These are phyloP conservation scores for Melinopterus prodromus DNA, from an alignment of 2,888 invertebrate species.

Conservation along the genomic window DNA sequence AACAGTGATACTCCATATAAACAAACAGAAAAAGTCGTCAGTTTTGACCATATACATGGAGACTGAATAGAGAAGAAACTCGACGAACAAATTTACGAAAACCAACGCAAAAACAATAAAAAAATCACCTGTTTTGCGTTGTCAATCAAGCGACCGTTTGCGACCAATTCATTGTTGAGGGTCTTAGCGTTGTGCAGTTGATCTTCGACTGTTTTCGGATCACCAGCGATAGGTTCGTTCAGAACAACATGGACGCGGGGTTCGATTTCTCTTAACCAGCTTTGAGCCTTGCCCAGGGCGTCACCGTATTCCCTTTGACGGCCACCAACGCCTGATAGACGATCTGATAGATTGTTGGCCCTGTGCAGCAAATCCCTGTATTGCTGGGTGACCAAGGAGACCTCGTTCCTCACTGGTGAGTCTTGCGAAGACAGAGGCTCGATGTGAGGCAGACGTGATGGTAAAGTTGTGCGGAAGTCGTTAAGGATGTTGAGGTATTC, in stretches of 20 bases:
- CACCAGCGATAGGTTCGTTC: constrained; percentile 85
- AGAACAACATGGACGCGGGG: constrained; percentile 79
- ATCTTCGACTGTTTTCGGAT: constrained; percentile 86
- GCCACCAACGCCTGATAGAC: constrained; percentile 80
- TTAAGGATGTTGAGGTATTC: constrained; percentile 85
- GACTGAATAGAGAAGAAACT: not conserved
- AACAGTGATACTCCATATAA: not conserved
- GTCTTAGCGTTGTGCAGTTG: constrained; percentile 85
- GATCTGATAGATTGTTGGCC: constrained; percentile 84
- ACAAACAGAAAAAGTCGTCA: too few species aligned
- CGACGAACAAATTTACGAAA: constrained; percentile 23
- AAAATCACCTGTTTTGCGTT: constrained; percentile 74
- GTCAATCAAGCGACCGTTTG: constrained; percentile 86
- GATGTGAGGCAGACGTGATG: constrained; percentile 83
- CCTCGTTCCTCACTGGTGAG: constrained; percentile 79
- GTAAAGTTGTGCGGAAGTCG: constrained; percentile 86
- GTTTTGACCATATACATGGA: too few species aligned
- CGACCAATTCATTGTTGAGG: constrained; percentile 85
- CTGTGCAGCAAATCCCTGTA: constrained; percentile 84
- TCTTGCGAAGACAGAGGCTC: constrained; percentile 74
- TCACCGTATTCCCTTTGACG: constrained; percentile 82
- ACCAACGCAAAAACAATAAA: constrained; percentile 33
- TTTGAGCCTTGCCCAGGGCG: constrained; percentile 80
- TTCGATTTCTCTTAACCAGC: constrained; percentile 82
- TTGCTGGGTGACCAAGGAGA: constrained; percentile 78